A percentile compares a stretch with the other conserved stretches of the same genome.
Conservation (phyloP, 2,888 invertebrate species). For the Gymnoscelis rufifasciata region DNA sequence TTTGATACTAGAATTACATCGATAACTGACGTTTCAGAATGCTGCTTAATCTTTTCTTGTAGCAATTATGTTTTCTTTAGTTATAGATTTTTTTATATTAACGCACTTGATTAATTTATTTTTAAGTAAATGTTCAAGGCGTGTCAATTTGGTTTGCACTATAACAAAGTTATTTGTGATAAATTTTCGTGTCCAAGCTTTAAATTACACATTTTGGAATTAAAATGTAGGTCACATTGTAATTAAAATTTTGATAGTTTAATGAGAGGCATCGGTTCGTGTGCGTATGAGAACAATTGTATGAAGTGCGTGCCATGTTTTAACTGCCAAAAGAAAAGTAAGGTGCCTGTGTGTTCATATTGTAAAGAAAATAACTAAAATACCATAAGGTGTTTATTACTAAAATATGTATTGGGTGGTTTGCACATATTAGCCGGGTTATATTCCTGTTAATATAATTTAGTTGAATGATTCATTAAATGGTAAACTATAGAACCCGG, state of each 20-base stretch:
- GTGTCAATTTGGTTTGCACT: slow-evolving; percentile 39
- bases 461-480: not conserved
- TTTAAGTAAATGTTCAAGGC: not conserved
- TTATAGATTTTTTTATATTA: too few relatives aligned
- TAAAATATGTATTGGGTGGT: slow-evolving; percentile 6
- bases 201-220: slow-evolving; percentile 31
- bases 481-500: not conserved
- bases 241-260: slow-evolving; percentile 16
- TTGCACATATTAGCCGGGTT: slow-evolving; percentile 7
- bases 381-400: slow-evolving; percentile 29
- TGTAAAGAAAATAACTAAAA: slow-evolving; percentile 46
- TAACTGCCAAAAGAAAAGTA: slow-evolving; percentile 64
- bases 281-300: slow-evolving; percentile 35
- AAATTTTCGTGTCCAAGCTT: slow-evolving; percentile 36
- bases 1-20: too few relatives aligned
- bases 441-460: not conserved
- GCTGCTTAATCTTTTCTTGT: too few relatives aligned
- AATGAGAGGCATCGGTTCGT: slow-evolving; percentile 31
- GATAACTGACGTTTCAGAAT: too few relatives aligned
- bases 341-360: slow-evolving; percentile 75
- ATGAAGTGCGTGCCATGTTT: slow-evolving; percentile 62
- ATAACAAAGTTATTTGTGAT: slow-evolving; percentile 57
- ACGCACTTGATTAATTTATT: slow-evolving; percentile 15
- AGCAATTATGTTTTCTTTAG: not conserved
- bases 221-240: slow-evolving; percentile 29